A percentile compares a stretch with the other conserved stretches of the same genome.
These are phyloP conservation scores for Phacellophora camtschatica DNA, from an alignment of 30 jellyfish, hydroid and myxozoan genomes.

Conservation along the genomic window DNA sequence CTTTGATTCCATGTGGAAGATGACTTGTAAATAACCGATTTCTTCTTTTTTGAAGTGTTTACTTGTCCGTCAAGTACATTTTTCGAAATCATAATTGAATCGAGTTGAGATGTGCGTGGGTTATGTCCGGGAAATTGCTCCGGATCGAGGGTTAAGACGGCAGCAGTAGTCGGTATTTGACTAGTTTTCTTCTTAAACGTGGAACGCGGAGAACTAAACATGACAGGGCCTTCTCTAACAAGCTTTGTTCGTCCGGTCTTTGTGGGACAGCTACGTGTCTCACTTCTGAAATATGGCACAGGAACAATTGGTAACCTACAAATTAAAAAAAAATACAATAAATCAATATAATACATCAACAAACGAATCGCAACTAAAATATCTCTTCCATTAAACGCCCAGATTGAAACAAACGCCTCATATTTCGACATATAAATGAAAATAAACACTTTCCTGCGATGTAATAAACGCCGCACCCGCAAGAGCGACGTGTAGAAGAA, in stretches of 20 bases:
- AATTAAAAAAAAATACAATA: neutral
- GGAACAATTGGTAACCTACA: slow-evolving; percentile 60
- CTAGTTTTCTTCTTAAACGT: neutral
- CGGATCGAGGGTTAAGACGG: slow-evolving; percentile 47
- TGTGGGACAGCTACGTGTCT: slow-evolving; percentile 33
- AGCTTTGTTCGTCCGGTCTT: neutral
- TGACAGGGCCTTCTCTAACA: slow-evolving; percentile 51
- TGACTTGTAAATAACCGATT: slow-evolving; percentile 15
- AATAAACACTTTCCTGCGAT: no score
- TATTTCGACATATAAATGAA: no score
- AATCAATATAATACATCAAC: neutral
- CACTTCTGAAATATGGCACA: slow-evolving; percentile 51
- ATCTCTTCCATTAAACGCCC: no score
- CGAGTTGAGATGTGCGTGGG: slow-evolving; percentile 20
- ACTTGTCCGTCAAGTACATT: neutral
- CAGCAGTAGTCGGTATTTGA: slow-evolving; percentile 13
- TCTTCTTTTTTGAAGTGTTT: neutral
- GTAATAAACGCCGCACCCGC: no score
- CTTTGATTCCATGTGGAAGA: slow-evolving; percentile 28
- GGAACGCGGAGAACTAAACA: slow-evolving; percentile 39
- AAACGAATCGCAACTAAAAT: no score
- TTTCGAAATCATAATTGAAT: neutral
- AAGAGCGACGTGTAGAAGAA: no score
- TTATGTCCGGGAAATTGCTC: slow-evolving; percentile 48
- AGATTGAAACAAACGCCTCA: no score